phyloP scores from a whole-genome alignment of 2,113 vertebrate genomes.

The Nycticebus coucang region DNA sequence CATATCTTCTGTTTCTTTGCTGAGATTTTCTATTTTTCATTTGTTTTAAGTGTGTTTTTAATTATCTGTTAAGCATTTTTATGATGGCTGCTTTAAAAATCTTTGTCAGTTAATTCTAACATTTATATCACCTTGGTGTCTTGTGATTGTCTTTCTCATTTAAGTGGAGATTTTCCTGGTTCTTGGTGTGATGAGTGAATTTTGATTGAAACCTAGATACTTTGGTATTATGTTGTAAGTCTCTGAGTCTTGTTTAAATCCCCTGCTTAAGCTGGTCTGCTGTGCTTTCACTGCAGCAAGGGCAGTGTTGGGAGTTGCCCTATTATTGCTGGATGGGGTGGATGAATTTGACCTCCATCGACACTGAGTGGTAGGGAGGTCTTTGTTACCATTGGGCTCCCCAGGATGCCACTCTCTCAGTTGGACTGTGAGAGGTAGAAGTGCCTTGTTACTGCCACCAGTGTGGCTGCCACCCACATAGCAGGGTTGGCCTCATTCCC shows the following conservation, averaged over 20 bases:
- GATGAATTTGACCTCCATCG: neutral
- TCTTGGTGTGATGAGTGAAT: neutral
- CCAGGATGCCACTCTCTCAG: neutral
- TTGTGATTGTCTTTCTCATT: neutral
- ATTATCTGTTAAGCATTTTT: constrained; percentile 19
- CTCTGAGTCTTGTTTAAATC: neutral
- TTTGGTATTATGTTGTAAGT: neutral
- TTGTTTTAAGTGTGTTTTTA: constrained; percentile 4
- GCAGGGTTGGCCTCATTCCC: neutral
- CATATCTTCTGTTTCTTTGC: constrained; percentile 13
- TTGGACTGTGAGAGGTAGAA: neutral
- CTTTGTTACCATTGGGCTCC: neutral
- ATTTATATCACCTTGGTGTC: neutral
- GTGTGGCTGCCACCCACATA: accelerated
- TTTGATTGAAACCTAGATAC: neutral
- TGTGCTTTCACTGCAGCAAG: neutral
- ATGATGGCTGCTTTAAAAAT: neutral
- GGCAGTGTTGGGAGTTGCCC: neutral
- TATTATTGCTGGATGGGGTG: neutral
- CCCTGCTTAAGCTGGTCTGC: neutral
- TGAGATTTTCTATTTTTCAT: neutral
- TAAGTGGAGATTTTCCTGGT: neutral
- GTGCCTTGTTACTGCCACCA: neutral
- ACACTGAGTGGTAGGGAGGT: neutral
- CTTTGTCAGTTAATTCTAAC: neutral